These are phyloP conservation scores for Dolichallabes microphthalmus DNA, from an alignment of 2,113 vertebrate genomes.

Conservation along the genomic window DNA sequence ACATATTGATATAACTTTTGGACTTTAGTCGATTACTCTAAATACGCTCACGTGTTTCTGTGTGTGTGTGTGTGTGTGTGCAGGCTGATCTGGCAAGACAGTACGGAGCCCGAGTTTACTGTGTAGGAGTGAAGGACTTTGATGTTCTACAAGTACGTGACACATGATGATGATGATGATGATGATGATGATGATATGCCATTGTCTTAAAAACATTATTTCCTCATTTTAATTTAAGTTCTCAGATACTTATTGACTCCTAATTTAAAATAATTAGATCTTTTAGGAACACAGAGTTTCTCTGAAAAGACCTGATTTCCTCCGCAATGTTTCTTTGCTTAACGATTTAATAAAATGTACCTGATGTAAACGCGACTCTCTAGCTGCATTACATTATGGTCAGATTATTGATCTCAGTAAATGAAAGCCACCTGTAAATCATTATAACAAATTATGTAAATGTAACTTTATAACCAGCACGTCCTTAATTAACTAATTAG, in stretches of 20 bases:
- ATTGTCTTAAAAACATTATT: neutral
- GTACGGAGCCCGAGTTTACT: conserved; percentile 90
- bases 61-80: conserved; percentile 24
- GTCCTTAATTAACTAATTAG: neutral
- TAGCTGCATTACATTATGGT: neutral
- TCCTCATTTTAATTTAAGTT: neutral
- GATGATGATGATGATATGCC: neutral
- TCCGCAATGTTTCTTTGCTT: neutral
- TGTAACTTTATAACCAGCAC: neutral
- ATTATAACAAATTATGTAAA: neutral
- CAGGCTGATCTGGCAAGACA: conserved; percentile 81
- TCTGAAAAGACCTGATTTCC: neutral
- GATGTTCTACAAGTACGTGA: conserved; percentile 84
- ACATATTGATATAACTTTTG: neutral
- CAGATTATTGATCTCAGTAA: neutral
- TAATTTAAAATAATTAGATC: neutral
- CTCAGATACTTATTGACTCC: neutral
- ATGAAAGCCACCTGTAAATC: neutral
- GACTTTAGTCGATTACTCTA: neutral
- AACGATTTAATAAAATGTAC: neutral
- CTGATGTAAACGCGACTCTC: neutral
- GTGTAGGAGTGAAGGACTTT: conserved; percentile 92
- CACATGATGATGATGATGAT: neutral
- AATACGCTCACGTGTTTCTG: neutral
- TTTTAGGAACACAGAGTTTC: neutral